These are phyloP conservation scores for Ammodytes marinus DNA, from an alignment of 2,113 vertebrate genomes.

Conservation along the genomic window DNA sequence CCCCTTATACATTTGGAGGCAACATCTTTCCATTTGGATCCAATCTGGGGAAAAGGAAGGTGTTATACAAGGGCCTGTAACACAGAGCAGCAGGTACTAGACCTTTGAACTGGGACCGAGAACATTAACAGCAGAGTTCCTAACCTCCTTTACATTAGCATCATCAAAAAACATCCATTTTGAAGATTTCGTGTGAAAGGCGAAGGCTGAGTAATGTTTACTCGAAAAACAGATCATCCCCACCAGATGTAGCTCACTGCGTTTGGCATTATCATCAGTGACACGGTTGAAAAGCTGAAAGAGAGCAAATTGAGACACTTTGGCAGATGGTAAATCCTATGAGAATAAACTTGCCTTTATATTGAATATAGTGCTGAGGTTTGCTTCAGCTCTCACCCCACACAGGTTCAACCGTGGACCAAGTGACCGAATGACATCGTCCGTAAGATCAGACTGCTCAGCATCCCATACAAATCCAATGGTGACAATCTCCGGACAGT, in stretches of 20 bases:
- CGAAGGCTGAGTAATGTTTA: conserved; percentile 97
- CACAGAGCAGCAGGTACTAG: conserved; percentile 9
- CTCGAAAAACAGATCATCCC: conserved; percentile 98
- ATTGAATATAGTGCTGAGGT: neutral
- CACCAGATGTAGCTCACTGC: conserved; percentile 94
- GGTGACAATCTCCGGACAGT: conserved; percentile 97
- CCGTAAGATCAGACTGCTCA: conserved; percentile 96
- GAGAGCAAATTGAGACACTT: conserved; percentile 43
- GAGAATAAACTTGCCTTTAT: conserved; percentile 9
- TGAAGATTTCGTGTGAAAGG: conserved; percentile 96
- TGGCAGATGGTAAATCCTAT: conserved; percentile 46
- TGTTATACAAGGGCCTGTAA: conserved; percentile 28
- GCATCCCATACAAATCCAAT: conserved; percentile 98
- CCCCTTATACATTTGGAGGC: conserved; percentile 95
- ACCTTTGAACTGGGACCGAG: conserved; percentile 21
- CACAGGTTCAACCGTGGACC: conserved; percentile 92
- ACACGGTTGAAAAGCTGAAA: conserved; percentile 96
- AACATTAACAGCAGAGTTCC: conserved; percentile 32
- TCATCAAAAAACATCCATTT: conserved; percentile 99
- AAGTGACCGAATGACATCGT: conserved; percentile 93
- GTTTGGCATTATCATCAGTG: conserved; percentile 96
- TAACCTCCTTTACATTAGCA: conserved; percentile 97
- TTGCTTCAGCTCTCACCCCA: conserved; percentile 85
- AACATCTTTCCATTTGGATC: conserved; percentile 97
- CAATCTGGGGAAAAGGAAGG: conserved; percentile 84